Percentiles rank a stretch among this genome's conserved stretches.
Conservation (phyloP, 2,797 vertebrate genomes). For the Gorsachius magnificus region DNA sequence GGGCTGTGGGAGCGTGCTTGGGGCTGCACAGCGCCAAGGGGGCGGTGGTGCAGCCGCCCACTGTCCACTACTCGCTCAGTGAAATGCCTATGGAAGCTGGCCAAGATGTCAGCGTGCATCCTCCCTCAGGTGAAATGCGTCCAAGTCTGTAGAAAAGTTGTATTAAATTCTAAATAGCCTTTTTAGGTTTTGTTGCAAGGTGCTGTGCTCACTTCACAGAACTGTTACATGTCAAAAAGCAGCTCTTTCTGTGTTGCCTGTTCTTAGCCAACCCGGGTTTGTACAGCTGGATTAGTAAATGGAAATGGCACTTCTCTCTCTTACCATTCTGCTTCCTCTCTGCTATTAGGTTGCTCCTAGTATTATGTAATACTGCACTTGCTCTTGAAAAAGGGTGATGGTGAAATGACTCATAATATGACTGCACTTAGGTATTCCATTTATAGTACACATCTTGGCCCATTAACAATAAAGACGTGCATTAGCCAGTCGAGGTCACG, state of each 20-base stretch:
- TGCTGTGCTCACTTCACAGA: fast-evolving
- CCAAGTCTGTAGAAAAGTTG: not conserved
- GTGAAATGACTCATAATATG: not conserved
- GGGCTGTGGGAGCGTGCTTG: fast-evolving
- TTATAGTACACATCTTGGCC: not conserved
- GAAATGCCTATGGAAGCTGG: fast-evolving
- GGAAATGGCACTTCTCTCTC: not conserved
- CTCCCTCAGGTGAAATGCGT: fast-evolving
- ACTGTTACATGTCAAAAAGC: not conserved
- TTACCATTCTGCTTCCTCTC: not conserved
- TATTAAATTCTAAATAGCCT: fast-evolving
- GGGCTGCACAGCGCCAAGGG: fast-evolving
- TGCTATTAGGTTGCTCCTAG: not conserved
- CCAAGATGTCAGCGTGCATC: fast-evolving
- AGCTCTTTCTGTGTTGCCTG: not conserved
- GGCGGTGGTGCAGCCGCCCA: fast-evolving
- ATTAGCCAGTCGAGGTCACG: not conserved
- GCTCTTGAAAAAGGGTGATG: not conserved
- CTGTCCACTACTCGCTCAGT: fast-evolving
- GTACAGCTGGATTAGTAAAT: not conserved
- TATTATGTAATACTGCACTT: not conserved
- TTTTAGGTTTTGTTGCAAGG: fast-evolving
- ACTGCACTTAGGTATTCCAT: not conserved
- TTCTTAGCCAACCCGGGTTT: not conserved
- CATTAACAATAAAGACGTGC: not conserved